A percentile compares a stretch with the other conserved stretches of the same genome.
Evolutionary conservation across 1,140 invertebrate genomes (phyloP).

Genomic region (Ganaspis sp.): DNA sequence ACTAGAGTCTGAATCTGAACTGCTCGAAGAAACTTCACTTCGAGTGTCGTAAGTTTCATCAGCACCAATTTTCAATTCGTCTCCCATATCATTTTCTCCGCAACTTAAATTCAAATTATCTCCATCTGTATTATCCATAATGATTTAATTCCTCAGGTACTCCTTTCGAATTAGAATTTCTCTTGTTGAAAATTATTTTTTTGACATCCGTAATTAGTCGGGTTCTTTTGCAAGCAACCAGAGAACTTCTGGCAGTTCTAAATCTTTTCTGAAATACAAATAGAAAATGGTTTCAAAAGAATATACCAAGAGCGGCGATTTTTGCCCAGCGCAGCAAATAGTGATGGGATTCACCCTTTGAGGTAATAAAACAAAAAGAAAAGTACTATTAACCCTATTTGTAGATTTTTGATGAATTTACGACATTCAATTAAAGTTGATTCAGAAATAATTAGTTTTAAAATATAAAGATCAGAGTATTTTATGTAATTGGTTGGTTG

Average conservation of each 20-base stretch:
- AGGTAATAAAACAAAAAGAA: neutral
- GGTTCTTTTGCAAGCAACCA: slow-evolving; percentile 39
- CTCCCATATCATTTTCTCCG: slow-evolving; percentile 83
- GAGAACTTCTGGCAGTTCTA: slow-evolving; percentile 45
- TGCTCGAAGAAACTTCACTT: slow-evolving; percentile 86
- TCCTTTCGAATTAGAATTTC: neutral
- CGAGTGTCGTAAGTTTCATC: slow-evolving; percentile 83
- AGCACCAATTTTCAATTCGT: slow-evolving; percentile 83
- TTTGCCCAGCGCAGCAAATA: slow-evolving; percentile 38
- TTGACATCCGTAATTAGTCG: neutral
- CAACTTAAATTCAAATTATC: slow-evolving; percentile 84
- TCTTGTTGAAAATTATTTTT: neutral
- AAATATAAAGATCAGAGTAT: too few relatives aligned
- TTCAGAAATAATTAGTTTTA: too few relatives aligned
- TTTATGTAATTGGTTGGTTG: too few relatives aligned
- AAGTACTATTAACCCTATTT: neutral
- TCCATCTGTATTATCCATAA: slow-evolving; percentile 76
- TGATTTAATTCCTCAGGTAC: neutral
- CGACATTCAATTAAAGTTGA: too few relatives aligned
- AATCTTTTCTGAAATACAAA: slow-evolving; percentile 60
- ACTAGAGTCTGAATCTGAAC: slow-evolving; percentile 81
- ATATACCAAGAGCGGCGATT: slow-evolving; percentile 32
- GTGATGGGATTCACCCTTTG: slow-evolving; percentile 26
- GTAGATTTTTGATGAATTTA: neutral
- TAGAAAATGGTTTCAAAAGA: slow-evolving; percentile 52